These are phyloP conservation scores for Spilosoma lubricipeda DNA, from an alignment of 2,888 invertebrate genomes.

Conservation along the genomic window DNA sequence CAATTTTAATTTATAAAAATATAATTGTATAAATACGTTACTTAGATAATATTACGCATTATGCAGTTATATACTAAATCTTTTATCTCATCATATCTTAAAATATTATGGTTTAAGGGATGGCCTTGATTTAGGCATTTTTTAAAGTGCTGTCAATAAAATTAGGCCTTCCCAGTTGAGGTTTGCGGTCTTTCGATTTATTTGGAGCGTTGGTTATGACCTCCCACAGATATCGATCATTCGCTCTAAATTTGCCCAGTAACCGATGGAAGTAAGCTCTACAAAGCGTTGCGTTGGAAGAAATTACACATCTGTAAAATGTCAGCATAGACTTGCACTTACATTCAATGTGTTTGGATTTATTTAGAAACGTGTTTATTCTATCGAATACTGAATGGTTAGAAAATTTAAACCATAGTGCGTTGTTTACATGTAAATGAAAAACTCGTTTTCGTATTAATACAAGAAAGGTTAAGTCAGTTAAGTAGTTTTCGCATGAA, in stretches of 20 bases:
- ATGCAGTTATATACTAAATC: neutral
- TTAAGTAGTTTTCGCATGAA: too few relatives aligned
- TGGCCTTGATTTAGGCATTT: neutral
- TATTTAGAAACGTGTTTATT: neutral
- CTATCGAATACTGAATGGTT: neutral
- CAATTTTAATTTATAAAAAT: neutral
- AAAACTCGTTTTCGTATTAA: too few relatives aligned
- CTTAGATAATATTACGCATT: neutral
- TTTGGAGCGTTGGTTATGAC: slow-evolving; percentile 1
- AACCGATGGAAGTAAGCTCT: neutral
- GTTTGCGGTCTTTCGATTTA: slow-evolving; percentile 1
- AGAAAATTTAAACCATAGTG: neutral
- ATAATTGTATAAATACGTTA: neutral
- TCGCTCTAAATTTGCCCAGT: neutral
- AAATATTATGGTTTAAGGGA: neutral
- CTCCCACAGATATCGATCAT: neutral
- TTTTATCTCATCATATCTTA: neutral
- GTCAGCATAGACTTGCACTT: neutral
- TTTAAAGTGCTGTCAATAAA: neutral
- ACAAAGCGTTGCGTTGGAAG: neutral
- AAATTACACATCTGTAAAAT: neutral
- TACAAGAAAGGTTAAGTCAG: too few relatives aligned
- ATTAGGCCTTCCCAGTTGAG: neutral
- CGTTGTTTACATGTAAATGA: too few relatives aligned
- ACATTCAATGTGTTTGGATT: neutral